These are phyloP conservation scores for Ophion ventricosus DNA, from an alignment of 2,888 invertebrate species.

Conservation along the genomic window DNA sequence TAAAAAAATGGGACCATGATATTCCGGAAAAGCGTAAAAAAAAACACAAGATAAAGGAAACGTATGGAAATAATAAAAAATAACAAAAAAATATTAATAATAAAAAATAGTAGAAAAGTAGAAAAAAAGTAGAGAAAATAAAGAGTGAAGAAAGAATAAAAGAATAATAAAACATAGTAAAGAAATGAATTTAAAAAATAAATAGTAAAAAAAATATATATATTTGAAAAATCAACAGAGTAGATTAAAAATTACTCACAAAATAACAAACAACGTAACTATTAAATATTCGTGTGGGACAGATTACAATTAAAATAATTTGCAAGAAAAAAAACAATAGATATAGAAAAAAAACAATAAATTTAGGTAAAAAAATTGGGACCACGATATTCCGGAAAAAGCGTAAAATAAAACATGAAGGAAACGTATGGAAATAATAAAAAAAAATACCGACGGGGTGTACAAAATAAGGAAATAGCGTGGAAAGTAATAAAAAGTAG, in stretches of 20 bases:
- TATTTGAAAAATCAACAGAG: no score
- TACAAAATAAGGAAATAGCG: not conserved
- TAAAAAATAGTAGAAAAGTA: no score
- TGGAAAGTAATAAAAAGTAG: not conserved
- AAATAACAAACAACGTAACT: not conserved
- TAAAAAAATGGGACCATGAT: not conserved
- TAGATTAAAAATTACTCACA: not conserved
- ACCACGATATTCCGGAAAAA: not conserved
- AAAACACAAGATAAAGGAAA: not conserved
- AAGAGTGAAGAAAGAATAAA: no score
- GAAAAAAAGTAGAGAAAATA: no score
- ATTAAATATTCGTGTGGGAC: not conserved
- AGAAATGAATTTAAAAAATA: no score
- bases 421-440: not conserved
- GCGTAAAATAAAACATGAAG: not conserved
- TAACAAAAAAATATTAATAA: no score
- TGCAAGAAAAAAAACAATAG: not conserved
- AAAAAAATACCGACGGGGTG: not conserved
- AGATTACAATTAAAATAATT: not conserved
- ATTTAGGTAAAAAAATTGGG: not conserved
- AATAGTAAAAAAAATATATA: no score
- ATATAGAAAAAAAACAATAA: not conserved
- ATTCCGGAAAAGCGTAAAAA: not conserved
- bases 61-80: not conserved
- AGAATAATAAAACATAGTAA: no score